Conservation (phyloP, 2,797 vertebrate genomes). For the Lagorchestes hirsutus region DNA sequence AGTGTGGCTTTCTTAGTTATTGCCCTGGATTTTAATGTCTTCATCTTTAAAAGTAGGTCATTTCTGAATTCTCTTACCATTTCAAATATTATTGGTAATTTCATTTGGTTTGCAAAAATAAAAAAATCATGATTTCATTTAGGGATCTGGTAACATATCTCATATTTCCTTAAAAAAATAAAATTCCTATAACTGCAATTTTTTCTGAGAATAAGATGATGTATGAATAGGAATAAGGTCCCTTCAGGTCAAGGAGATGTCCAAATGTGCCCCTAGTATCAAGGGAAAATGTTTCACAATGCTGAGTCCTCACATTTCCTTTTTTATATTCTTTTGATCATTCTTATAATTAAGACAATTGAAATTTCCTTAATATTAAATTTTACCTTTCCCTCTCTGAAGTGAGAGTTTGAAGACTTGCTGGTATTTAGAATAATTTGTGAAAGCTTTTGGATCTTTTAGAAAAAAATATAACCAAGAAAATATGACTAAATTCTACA, state of each 20-base stretch:
- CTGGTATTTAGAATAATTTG: background rate
- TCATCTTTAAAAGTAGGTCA: background rate
- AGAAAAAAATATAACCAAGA: background rate
- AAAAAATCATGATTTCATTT: constrained; percentile 7
- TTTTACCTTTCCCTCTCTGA: background rate
- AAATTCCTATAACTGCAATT: background rate
- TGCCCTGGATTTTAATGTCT: background rate
- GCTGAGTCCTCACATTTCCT: background rate
- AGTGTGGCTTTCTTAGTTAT: background rate
- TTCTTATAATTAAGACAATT: background rate
- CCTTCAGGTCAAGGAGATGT: background rate
- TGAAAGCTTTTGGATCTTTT: background rate
- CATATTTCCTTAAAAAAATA: constrained; percentile 26
- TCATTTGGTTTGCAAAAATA: background rate
- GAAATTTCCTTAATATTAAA: background rate
- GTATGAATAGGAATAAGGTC: background rate
- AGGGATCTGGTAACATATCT: constrained; percentile 1
- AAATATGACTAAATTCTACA: background rate
- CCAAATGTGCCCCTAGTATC: background rate
- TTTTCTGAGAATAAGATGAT: background rate
- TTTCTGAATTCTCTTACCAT: background rate
- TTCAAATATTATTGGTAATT: background rate
- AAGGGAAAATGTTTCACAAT: background rate
- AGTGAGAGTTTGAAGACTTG: background rate
- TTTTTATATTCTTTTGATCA: background rate